Conservation (phyloP, 2,113 vertebrate genomes). For the Pseudopipra pipra region DNA sequence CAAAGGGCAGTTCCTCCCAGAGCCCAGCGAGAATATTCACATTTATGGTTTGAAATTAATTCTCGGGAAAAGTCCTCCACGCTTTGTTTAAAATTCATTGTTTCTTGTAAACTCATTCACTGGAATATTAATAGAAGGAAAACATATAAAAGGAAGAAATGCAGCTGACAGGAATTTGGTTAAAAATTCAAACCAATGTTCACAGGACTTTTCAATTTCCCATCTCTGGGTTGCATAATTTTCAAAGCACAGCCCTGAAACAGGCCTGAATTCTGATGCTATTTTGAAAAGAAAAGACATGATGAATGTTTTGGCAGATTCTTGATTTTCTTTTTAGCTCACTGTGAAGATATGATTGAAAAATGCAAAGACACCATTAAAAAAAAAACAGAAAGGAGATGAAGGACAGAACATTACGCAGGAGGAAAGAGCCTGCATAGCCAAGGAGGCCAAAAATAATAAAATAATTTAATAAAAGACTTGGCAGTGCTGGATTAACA, state of each 20-base stretch:
- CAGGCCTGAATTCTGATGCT: conserved; percentile 28
- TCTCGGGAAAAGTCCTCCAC: background rate
- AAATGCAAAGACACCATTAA: background rate
- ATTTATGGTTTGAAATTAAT: background rate
- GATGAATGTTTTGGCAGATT: conserved; percentile 48
- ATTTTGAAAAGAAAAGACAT: conserved; percentile 51
- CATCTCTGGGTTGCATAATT: conserved; percentile 6
- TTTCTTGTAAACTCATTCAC: conserved; percentile 14
- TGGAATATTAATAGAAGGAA: conserved; percentile 58
- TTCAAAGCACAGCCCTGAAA: background rate
- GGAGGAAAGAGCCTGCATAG: background rate
- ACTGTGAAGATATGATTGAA: conserved; percentile 2
- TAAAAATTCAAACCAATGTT: conserved; percentile 51
- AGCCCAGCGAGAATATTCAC: background rate
- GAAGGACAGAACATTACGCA: background rate
- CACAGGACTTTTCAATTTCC: conserved; percentile 50
- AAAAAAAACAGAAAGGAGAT: background rate
- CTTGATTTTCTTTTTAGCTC: conserved; percentile 43
- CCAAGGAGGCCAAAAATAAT: background rate
- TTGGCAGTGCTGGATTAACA: background rate
- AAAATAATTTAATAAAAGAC: background rate
- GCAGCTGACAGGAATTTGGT: conserved; percentile 56
- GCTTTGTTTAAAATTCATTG: conserved; percentile 60
- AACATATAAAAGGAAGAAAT: conserved; percentile 44
- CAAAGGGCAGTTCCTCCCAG: background rate